Base-by-base conservation (phyloP, 2,113 vertebrate species). In the Pelodiscus sinensis region DNA sequence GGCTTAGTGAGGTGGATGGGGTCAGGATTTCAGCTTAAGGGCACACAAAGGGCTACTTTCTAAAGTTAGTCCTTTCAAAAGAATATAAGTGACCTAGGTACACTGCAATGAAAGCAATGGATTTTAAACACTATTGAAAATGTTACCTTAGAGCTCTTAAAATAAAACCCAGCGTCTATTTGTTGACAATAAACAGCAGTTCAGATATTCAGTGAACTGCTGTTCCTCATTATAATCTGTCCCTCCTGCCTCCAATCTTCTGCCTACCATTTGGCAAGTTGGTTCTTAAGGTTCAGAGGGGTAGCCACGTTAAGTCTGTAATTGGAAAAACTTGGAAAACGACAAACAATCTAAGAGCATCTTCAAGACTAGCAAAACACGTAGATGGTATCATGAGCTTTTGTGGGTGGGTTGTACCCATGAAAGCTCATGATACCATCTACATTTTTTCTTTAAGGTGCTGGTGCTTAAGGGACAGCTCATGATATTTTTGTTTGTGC, bases 101-200 rank as follows among this genome's bases (percentile, higher is more conserved):
- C 68, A n/a, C 15, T 10, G 19, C 71, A 35, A 21, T 73, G 71
- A 71, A 71, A 38, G 8, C n/a, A 71, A 21, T 35, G n/a, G n/a
- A 71, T 9, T 19, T 38, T 35, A 71, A 16, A n/a, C 35, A 73
- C 71, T 73, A 22, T 12, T 73, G 71, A 73, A 73, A 73, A 73
- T 73, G 71, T 73, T 38, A 38, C 35, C 11, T 21, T 73, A 38
- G 21, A 38, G 21, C 71, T 44, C 44, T 44, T 44, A 44, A 44
- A 44, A 44, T 44, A 44, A 44, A 44, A 44, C 44, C 44, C 44
- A 44, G 44, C 5, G 44, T 87, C 81, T 94, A 55, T 86, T 92
- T 84, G 65, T 90, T 92, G 92, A 71, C 87, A 92, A 94, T 82
- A 96, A 92, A 88, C 62, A 93, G 57, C 31, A 90, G 65, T 82